Evolutionary conservation across 2,113 vertebrate species (phyloP).

Genomic region (Phycodurus eques): DNA sequence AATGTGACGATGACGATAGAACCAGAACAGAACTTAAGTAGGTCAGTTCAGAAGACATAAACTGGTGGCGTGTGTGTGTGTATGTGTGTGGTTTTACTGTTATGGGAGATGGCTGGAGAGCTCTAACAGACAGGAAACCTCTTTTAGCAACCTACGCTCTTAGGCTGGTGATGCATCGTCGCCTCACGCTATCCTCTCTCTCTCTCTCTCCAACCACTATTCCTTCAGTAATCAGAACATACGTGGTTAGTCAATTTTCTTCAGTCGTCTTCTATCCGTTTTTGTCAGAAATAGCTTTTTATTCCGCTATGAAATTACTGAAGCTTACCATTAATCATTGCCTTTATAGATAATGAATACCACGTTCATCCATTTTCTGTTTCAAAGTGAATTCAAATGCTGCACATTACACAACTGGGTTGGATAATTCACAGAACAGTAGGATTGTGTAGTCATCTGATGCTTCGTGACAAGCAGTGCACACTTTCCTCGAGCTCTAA

Average conservation of each 20-base stretch:
- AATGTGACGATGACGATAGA: too few relatives aligned
- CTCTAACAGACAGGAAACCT: constrained; percentile 54
- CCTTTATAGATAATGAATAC: neutral
- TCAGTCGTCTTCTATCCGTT: neutral
- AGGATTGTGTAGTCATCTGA: constrained; percentile 14
- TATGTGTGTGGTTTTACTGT: constrained; percentile 35
- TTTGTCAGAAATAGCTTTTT: neutral
- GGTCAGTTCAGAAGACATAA: constrained; percentile 22
- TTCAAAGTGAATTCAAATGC: neutral
- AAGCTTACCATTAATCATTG: neutral
- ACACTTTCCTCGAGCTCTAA: constrained; percentile 21
- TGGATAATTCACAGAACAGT: constrained; percentile 12
- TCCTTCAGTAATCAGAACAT: constrained; percentile 18
- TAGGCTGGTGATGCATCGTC: constrained; percentile 51
- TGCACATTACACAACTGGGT: constrained; percentile 1
- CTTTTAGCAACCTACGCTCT: constrained; percentile 54
- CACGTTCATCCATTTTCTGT: neutral
- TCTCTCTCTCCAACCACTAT: constrained; percentile 22
- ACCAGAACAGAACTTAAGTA: too few relatives aligned
- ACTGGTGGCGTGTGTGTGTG: constrained; percentile 18
- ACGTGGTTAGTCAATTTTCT: constrained; percentile 4
- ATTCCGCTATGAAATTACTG: neutral
- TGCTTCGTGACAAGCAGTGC: constrained; percentile 30
- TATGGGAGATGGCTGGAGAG: constrained; percentile 30
- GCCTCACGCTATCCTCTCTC: neutral